A percentile compares a stretch with the other conserved stretches of the same genome.
Conservation (phyloP, 1,140 invertebrate species). For the Eumeta japonica region DNA sequence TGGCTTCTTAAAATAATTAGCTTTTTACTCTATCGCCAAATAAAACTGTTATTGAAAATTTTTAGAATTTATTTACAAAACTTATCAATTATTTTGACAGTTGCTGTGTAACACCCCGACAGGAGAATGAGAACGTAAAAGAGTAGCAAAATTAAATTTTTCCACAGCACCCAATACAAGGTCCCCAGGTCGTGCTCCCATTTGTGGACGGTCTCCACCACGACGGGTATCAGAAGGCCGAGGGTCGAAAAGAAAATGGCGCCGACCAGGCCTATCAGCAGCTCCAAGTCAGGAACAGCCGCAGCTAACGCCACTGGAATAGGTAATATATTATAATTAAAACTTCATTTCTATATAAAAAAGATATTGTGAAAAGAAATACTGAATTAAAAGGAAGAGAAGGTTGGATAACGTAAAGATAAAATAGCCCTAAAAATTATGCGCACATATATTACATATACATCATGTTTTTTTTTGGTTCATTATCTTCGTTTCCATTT, state of each 20-base stretch:
- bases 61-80: background rate
- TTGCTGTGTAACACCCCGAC: background rate
- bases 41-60: background rate
- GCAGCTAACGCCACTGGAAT: conserved; percentile 70
- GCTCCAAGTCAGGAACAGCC: conserved; percentile 76
- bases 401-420: no score
- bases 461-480: no score
- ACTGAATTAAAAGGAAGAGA: no score
- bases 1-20: no score
- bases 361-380: no score
- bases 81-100: background rate
- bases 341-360: no score
- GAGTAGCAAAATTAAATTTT: conserved; percentile 53
- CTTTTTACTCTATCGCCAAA: background rate
- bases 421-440: no score
- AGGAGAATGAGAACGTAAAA: background rate
- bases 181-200: conserved; percentile 63
- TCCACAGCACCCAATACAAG: conserved; percentile 64
- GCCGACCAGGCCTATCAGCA: conserved; percentile 86
- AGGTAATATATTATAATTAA: background rate
- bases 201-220: conserved; percentile 74
- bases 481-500: no score
- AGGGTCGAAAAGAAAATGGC: conserved; percentile 84
- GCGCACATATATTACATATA: no score
- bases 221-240: conserved; percentile 77